Base-by-base conservation (phyloP, 2,113 vertebrate genomes). In the Crotophaga sulcirostris region DNA sequence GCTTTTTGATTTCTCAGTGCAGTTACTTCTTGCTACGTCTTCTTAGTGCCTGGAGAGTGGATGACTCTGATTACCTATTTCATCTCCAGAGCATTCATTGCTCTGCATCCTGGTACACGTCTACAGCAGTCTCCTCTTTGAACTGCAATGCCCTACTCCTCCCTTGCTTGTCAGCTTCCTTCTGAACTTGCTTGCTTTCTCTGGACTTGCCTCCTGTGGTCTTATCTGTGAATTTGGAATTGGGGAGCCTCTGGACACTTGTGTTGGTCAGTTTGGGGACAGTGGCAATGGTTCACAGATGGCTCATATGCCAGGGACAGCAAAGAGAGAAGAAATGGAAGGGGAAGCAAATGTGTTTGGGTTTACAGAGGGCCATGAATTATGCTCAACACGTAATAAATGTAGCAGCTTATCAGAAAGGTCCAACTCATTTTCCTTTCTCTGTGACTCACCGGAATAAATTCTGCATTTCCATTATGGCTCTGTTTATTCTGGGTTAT, bases 331-430 rank as follows among this genome's bases (percentile, higher is more conserved):
- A 63, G 59, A 3, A 4, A n/a, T 9, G 33, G 54, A 80, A 90
- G 34, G 34, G 58, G 81, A 64, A 69, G 11, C 36, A 64, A 87
- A 82, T 63, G 64, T 23, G 20, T 47, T 31, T 34, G 9, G 24
- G 33, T 73, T 92, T 59, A 55, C 16, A n/a, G 38, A 81, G 26
- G 63, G 17, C 24, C 62, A 77, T 84, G 92, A 87, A 64, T 80
- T 80, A 59, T 44, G 16, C 26, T 87, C n/a, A 38, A 16, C 12
- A 7, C 18, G 4, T 34, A 87, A 89, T 64, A 38, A 94, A 70
- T 68, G 73, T 33, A 84, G 67, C 63, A 83, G 90, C 64, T 89
- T 81, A 68, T 95, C 90, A 31, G 52, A 77, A 90, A 73, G 55
- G 36, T 49, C 69, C 77, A 75, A 36, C 36, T 86, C 34, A 28